Evolutionary conservation across 2,888 invertebrate species (phyloP), one percentile per base, ranked within the genome.

Genomic region (Protodeltote pygarga): DNA sequence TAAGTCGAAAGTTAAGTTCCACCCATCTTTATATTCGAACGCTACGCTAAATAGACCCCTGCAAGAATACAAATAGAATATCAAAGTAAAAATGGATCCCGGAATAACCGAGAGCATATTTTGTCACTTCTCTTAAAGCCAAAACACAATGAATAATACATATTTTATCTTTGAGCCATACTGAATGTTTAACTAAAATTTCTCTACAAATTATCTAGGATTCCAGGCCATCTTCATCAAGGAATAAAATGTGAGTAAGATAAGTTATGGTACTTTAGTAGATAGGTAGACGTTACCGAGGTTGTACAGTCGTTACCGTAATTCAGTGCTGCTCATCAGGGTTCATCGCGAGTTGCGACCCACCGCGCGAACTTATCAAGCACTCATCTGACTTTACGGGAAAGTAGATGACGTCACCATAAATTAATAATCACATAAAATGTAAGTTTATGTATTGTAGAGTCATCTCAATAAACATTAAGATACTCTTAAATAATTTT

Each of bases 351-450:
- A 70, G 64, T 69, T 48, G 63, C 65, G 68, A 75, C 73, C 67
- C 58, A 57, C 50, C 50, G 58, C 60, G 57, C 45, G 52, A 51
- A 47, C 54, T 66, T 75, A 78, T 79, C 77, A 62, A 32, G 37
- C 63, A 65, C 54, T 62, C 62, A 77, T 77, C 80, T 77, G 71
- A 76, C 73, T 73, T 62, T 68, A 41, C 68, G 53, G 53, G 55
- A 63, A 71, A 64, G 47, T 37, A 53, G 34, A 20, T 65, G 66
- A 68, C 65, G 69, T 70, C 70, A 71, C 63, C 50, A 64, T 64
- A 61, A 57, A 15, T 39, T 39, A 24, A 16, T 44, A 15, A 27
- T 29, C 40, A 33, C 28, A 16, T 32, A 40, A 35, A 32, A 24
- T 23, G 52, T 38, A 21, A 23, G 31, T 23, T 14, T 34, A 40